Base-by-base conservation (phyloP, 1,140 invertebrate genomes). In the Plutomurus gul region DNA sequence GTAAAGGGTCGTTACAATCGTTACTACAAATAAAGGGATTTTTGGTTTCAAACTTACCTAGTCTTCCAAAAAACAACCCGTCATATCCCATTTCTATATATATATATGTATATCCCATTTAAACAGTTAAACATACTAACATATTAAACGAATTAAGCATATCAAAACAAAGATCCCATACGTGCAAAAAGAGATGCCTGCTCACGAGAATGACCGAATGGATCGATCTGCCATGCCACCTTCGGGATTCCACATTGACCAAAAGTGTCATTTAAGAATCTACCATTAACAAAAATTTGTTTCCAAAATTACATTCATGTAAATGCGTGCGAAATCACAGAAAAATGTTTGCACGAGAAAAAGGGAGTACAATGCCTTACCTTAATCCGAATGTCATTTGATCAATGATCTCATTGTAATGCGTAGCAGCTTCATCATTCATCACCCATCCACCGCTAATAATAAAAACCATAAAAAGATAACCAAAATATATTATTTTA, bases 321-420 rank as follows among this genome's bases (percentile, higher is more conserved):
- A 43, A 43, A 10, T 43, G 8, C n/a, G 40, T 10, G 8, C 8
- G 8, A 43, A 43, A 43, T 8, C 8, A 43, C 8, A 43, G 40
- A n/a, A 43, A n/a, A n/a, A 43, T 43, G 40, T 10, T 18, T 25
- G 1, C 49, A 51, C 8, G 3, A 22, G 4, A 47, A n/a, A 13
- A 47, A 47, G 18, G 43, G 18, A 13, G 11, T 2, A 49, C n/a
- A 60, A n/a, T n/a, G 22, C 27, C 25, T 36, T 56, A 81, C 82
- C 82, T 74, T 47, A 83, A 71, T 4, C 82, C 82, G 6, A 83
- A 75, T 8, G 89, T 88, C 85, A 96, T 96, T 86, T 99, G 96
- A 87, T 99, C 96, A 33, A 99, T 92, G 11, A 96, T 92, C 51
- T 94, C 95, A 81, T 94, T 93, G 86, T 99, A 99, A 85, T 99